Evolutionary conservation across 2,113 vertebrate genomes (phyloP).

Genomic region (Tilapia sparmanii): DNA sequence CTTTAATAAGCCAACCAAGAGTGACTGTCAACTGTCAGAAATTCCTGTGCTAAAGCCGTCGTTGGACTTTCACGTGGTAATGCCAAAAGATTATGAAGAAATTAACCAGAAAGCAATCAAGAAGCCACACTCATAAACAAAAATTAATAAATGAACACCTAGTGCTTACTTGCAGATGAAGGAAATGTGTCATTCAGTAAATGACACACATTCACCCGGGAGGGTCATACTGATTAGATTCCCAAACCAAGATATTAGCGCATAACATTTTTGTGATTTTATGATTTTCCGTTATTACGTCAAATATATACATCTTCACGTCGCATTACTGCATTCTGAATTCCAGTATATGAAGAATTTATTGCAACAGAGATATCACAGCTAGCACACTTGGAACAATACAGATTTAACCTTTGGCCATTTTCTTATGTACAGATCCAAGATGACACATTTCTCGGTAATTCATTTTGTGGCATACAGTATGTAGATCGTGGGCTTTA

Average conservation of each 20-base stretch:
- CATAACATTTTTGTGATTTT: background rate
- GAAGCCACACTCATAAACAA: background rate
- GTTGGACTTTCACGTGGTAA: conserved; percentile 2
- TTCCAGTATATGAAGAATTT: background rate
- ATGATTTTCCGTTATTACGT: background rate
- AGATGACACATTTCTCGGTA: background rate
- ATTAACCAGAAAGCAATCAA: background rate
- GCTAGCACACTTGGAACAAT: background rate
- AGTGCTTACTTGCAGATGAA: background rate
- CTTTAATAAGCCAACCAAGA: conserved; percentile 42
- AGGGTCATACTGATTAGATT: background rate
- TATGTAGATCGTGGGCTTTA: conserved; percentile 1
- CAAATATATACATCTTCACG: background rate
- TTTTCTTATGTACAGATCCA: background rate
- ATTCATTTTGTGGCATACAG: background rate
- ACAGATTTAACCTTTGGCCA: conserved; percentile 10
- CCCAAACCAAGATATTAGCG: background rate
- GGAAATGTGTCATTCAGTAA: background rate
- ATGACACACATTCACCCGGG: background rate
- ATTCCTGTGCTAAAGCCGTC: conserved; percentile 1
- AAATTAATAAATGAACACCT: background rate
- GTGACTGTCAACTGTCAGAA: conserved; percentile 44
- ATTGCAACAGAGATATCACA: background rate
- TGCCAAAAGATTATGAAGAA: conserved; percentile 23
- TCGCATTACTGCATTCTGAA: background rate